Evolutionary conservation across 2,888 invertebrate species (phyloP), one percentile per base, ranked within the genome.

Genomic region (Drosophila rubida): DNA sequence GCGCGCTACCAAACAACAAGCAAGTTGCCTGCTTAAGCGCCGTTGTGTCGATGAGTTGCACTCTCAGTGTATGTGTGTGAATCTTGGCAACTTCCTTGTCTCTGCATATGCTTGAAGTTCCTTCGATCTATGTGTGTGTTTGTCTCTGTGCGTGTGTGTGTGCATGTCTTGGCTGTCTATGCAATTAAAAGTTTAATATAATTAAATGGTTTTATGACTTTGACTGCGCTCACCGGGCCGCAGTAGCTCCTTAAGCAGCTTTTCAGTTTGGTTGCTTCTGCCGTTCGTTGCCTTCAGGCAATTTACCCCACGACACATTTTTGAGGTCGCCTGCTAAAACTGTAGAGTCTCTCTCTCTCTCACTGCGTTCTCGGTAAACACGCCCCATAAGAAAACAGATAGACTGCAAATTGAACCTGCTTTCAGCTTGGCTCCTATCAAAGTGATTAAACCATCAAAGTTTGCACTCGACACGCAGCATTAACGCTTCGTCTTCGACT

Each of bases 181-280:
- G 87, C 89, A 90, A 90, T 90, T 90, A 90, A 90, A 90, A 90
- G 90, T 90, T 90, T 90, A 89, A 89, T 89, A 88, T 88, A 89
- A 89, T 90, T 90, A 87, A 90, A 90, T 89, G 89, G 87, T 89
- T 90, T 90, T 89, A 87, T 80, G 83, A 84, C 86, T 85, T 85
- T 79, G 75, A 78, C 82, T 74, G 76, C 69, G 48, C 73, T 37
- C 71, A 69, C 65, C 59, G 57, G 63, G 62, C 60, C 66, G 68
- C 55, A 68, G 62, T 55, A 66, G 67, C 69, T 65, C 49, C 69
- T 61, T 64, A 62, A 69, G 53, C 61, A 67, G 64, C 61, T 65
- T 65, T 72, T 58, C 68, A 61, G 46, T 58, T 2, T 35, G 32
- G 42, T 37, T 49, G 59, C 59, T 27, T 23, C 42, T 54, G 53